Base-by-base conservation (phyloP, 37 sponge, comb jelly and placozoan genomes). In the Ianthella basta region DNA sequence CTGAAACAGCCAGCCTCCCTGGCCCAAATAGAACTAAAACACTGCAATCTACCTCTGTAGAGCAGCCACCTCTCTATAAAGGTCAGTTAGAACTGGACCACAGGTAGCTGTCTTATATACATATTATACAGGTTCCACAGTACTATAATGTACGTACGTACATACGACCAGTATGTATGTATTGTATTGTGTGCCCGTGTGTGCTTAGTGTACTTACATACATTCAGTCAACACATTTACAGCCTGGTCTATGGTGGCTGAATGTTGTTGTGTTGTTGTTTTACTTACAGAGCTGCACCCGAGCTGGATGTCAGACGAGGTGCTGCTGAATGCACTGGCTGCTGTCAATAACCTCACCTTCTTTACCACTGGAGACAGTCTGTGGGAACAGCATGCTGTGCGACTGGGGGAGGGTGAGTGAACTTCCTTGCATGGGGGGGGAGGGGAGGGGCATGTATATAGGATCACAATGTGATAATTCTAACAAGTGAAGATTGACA, bases 291-390 rank as follows among this genome's bases (percentile, higher is more conserved):
- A 75, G 54, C 44, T 41, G 53, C 37, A 50, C 20, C 40, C 78
- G 2, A 24, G n/a, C 38, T 75, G 78, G 78, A 6, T 25, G 55
- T 79, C 80, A 55, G 85, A 87, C 19, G 92, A 94, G 81, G 73
- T 94, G 36, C 66, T 86, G 18, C 30, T 81, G 38, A 91, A 94
- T 56, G 69, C 87, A 23, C 57, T 92, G 70, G 90, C 83, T 21
- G 79, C 94, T 6, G 81, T 94, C 53, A 92, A 89, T 70, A 94
- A 94, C 63, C 79, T 94, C 59, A 82, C 93, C 57, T 94, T 55
- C 80, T 92, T 92, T 39, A 56, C 70, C 19, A 41, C 69, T 10
- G 33, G 57, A 24, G 85, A 25, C 33, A 84, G 85, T 63, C 57
- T 4, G 44, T 21, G 91, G 32, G 56, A 33, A 23, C 56, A 65